Base-by-base conservation (phyloP, 2,797 vertebrate species). In the Etheostoma perlongum region DNA sequence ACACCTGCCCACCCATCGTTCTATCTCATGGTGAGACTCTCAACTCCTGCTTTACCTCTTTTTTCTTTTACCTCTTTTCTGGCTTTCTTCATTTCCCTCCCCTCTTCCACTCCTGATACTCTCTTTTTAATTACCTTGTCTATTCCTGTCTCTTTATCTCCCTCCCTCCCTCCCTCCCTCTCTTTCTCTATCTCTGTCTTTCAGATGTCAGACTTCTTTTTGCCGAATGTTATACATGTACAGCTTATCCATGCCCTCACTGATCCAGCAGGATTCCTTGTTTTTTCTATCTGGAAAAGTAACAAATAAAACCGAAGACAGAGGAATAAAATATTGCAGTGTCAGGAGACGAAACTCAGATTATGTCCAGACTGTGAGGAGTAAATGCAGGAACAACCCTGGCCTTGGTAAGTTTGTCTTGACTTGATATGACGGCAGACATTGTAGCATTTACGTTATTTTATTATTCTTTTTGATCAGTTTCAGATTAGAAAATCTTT, bases 391-490 rank as follows among this genome's bases (percentile, higher is more conserved):
- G 83, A 85, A 40, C 78, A 55, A 69, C 40, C 57, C 48, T 5
- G 72, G 77, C 80, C 77, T 81, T 15, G 88, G 92, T 93, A 67
- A 92, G 91, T 89, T 63, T n/a, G 46, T 47, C 52, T 75, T 36
- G 27, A 65, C 18, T 73, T 61, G 48, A 30, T 47, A 49, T 42
- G 13, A 53, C 0, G 0, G 10, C 14, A 51, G 27, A 72, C n/a
- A 25, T 16, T 40, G 7, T 15, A 55, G 11, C 14, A 19, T 25
- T 19, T 18, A 5, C 23, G 11, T 2, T 1, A 21, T 53, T 49
- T 55, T 21, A 16, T 4, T 13, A 18, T 16, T 57, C 0, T 25
- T 7, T 79, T 60, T 61, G 6, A 7, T 44, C 4, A 42, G 11
- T 67, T 61, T 13, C 16, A 54, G 0, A n/a, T n/a, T n/a, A n/a